phyloP scores from a whole-genome alignment of 1,140 invertebrate species.

The Dreissena rostriformis region DNA sequence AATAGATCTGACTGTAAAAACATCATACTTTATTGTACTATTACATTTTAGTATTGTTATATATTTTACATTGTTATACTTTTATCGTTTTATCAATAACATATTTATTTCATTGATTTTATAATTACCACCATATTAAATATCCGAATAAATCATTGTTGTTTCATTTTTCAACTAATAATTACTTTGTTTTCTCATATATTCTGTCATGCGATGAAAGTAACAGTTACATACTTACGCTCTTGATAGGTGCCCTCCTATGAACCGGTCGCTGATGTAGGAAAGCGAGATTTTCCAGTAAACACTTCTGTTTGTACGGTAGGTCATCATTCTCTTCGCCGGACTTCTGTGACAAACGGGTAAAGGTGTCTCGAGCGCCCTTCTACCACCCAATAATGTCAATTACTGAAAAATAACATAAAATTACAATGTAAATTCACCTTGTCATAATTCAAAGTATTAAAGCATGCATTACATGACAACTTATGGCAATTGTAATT shows the following conservation, averaged over 20 bases:
- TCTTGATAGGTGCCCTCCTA: too few species aligned
- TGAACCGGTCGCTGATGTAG: too few species aligned
- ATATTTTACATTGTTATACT: conserved; percentile 35
- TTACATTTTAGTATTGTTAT: conserved; percentile 33
- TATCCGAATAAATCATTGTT: conserved; percentile 33
- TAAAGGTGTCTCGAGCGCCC: not conserved
- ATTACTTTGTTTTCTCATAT: conserved; percentile 25
- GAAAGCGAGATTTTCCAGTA: too few species aligned
- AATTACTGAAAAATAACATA: not conserved
- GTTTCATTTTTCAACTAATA: conserved; percentile 3
- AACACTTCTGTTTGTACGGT: too few species aligned
- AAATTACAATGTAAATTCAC: not conserved
- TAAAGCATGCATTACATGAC: conserved; percentile 3
- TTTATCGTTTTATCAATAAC: not conserved
- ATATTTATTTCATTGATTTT: not conserved
- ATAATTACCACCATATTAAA: conserved; percentile 1
- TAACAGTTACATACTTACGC: too few species aligned
- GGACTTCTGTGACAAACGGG: conserved; percentile 24
- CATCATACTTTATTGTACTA: conserved; percentile 8
- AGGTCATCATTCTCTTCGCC: conserved; percentile 6
- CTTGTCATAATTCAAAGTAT: not conserved
- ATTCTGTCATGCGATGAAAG: too few species aligned
- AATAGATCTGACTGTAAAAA: conserved; percentile 25
- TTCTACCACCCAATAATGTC: conserved; percentile 13
- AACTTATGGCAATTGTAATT: not conserved